Conservation (phyloP, 2,113 vertebrate genomes). For the Ammodytes marinus region DNA sequence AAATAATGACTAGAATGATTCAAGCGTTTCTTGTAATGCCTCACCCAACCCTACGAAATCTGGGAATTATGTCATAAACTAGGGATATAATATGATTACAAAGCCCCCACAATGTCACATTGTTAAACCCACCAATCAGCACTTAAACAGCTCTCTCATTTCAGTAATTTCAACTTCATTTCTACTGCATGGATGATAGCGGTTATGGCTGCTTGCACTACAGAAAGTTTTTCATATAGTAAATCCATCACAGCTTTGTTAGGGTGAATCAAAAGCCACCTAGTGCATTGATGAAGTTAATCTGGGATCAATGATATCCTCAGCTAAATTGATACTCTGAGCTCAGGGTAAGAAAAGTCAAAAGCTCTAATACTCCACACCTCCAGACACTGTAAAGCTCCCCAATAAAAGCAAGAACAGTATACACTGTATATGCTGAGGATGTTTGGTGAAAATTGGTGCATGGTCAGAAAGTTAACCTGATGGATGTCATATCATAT, state of each 20-base stretch:
- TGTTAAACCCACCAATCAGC: not conserved
- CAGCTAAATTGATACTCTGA: conserved; percentile 25
- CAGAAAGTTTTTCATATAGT: conserved; percentile 24
- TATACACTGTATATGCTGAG: not conserved
- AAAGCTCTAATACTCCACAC: conserved; percentile 7
- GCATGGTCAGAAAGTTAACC: not conserved
- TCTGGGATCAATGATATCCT: conserved; percentile 45
- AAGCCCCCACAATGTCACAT: not conserved
- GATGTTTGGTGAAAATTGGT: not conserved
- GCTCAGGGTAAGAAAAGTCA: conserved; percentile 43
- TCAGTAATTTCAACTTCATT: not conserved
- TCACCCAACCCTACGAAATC: conserved; percentile 27
- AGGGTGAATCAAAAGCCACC: conserved; percentile 37
- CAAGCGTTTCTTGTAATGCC: not conserved
- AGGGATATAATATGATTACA: not conserved
- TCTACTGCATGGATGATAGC: not conserved
- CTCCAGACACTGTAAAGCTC: not conserved
- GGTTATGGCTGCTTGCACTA: not conserved
- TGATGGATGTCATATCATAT: not conserved
- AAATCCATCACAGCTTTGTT: conserved; percentile 52
- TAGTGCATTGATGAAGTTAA: conserved; percentile 51
- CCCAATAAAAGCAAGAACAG: not conserved
- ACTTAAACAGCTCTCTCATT: not conserved
- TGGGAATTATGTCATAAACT: conserved; percentile 29
- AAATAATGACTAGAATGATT: not conserved